phyloP scores from a whole-genome alignment of 2,797 vertebrate species.

The Acridotheres tristis region DNA sequence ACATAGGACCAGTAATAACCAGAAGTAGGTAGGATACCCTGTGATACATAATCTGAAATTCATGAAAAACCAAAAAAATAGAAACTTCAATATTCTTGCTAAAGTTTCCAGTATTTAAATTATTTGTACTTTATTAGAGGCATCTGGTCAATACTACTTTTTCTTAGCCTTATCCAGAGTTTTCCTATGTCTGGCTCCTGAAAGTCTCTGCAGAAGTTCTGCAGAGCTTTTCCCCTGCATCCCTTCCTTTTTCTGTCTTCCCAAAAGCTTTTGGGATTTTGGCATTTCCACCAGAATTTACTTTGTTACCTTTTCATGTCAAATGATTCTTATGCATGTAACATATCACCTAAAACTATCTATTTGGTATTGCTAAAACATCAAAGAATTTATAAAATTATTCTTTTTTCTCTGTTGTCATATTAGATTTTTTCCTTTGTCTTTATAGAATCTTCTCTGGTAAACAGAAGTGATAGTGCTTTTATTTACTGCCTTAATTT shows the following conservation, averaged over 20 bases:
- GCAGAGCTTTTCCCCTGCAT: neutral
- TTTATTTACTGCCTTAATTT: conserved; percentile 38
- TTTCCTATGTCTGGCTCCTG: neutral
- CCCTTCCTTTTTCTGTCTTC: neutral
- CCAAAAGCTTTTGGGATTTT: neutral
- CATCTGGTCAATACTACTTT: neutral
- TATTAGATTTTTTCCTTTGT: neutral
- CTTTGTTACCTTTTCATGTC: neutral
- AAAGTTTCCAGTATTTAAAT: neutral
- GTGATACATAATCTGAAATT: neutral
- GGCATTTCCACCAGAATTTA: neutral
- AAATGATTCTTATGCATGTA: neutral
- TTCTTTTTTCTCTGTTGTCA: neutral
- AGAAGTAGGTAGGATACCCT: neutral
- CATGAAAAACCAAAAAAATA: neutral
- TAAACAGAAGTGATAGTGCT: neutral
- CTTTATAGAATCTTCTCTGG: neutral
- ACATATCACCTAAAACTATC: neutral
- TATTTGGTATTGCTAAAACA: neutral
- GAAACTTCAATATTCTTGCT: neutral
- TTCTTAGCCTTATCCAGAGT: neutral
- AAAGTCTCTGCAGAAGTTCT: neutral
- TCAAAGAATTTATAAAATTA: neutral
- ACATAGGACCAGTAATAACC: neutral
- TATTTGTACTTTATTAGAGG: neutral